Evolutionary conservation across 2,113 vertebrate genomes (phyloP), one percentile per base, ranked within the genome.

Genomic region (Dolichallabes microphthalmus): DNA sequence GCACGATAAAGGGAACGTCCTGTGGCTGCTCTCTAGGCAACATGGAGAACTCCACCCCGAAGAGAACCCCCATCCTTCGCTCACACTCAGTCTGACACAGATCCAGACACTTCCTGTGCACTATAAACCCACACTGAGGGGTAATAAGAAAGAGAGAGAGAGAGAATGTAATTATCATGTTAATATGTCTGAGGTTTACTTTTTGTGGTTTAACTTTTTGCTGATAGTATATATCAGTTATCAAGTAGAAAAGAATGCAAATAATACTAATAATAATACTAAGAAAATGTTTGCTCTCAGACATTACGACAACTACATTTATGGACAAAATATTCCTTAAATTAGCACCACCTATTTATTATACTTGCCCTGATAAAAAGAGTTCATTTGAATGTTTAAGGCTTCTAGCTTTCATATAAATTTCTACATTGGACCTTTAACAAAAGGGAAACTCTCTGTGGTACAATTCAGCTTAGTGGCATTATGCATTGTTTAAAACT

Each of bases 21-120:
- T 96, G 95, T 0, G 94, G 94, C 39, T 90, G 91, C 76, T 96
- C 93, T 9, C 92, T 92, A 35, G 92, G 93, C 17, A 97, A 86
- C 77, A 94, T 88, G 0, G 90, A 88, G 84, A 98, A 95, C 88
- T 95, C 92, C 0, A 96, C 88, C 25, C 97, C 97, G 17, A 99
- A 99, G 30, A 99, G 92, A 0, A 93, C 60, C 0, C 92, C 94
- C 82, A 94, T 96, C 89, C 88, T 92, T 85, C 94, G 93, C 52
- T 97, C 97, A 12, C 98, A 99, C 87, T 95, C 92, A 15, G 95
- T 92, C 87, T 96, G 94, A 83, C 96, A 96, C 19, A 91, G 93
- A 87, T 99, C 97, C 19, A 98, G 94, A 53, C 98, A 99, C 90
- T 96, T 98, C 92, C 96, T 96, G 94, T 99, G 98, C 85, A 98